Percentiles rank a stretch among this genome's conserved stretches.
Evolutionary conservation across 2,797 vertebrate genomes (phyloP).

Genomic region (Phylloscopus collybita): DNA sequence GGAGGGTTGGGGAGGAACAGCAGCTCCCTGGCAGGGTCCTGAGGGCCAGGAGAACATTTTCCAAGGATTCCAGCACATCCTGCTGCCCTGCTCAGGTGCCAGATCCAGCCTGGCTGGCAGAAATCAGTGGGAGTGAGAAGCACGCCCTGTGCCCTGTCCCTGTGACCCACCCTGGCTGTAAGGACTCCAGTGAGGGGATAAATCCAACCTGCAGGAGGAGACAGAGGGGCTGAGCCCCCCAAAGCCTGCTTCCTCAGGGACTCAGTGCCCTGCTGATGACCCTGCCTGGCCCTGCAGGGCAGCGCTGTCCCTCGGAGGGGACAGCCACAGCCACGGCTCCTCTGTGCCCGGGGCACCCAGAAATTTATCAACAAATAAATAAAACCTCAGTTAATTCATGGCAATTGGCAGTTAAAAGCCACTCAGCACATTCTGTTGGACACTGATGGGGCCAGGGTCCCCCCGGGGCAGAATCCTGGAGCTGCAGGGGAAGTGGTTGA

Average conservation of each 20-base stretch:
- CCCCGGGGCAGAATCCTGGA: neutral
- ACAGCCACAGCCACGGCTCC: neutral
- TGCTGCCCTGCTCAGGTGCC: neutral
- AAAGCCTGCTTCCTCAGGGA: no score
- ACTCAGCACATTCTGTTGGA: rapidly evolving
- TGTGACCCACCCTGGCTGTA: no score
- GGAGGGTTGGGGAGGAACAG: neutral
- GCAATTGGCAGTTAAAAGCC: neutral
- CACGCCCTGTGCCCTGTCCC: no score
- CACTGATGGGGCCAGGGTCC: neutral
- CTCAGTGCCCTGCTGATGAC: neutral
- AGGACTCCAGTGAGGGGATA: neutral
- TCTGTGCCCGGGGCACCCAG: no score
- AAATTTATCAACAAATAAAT: neutral
- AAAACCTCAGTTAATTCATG: neutral
- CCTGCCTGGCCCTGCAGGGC: no score
- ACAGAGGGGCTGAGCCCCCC: neutral
- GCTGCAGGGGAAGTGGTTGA: neutral
- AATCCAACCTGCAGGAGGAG: neutral
- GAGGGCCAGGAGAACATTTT: neutral
- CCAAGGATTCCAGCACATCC: neutral
- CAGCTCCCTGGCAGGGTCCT: neutral
- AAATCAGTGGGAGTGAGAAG: no score
- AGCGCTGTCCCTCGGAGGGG: neutral
- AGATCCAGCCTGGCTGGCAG: no score